A percentile compares a stretch with the other conserved stretches of the same genome.
Evolutionary conservation across 2,888 invertebrate genomes (phyloP).

Genomic region (Rhodophaea formosa): DNA sequence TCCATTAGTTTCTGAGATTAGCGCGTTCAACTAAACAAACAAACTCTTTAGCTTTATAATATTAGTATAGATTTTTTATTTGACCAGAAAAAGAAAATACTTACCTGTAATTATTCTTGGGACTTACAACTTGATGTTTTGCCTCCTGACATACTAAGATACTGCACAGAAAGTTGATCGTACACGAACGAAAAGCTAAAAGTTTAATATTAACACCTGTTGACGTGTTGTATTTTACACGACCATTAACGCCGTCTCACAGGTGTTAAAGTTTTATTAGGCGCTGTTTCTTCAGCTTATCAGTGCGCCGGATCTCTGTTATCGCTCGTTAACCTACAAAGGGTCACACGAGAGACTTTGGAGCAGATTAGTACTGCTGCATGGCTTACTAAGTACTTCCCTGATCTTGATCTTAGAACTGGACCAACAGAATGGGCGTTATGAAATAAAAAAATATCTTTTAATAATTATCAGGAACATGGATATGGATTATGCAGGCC

Average conservation of each 20-base stretch:
- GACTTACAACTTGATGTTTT: too few relatives aligned
- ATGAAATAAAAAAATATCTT: too few relatives aligned
- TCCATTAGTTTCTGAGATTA: too few relatives aligned
- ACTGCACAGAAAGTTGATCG: background rate
- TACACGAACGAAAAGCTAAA: background rate
- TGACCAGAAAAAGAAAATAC: too few relatives aligned
- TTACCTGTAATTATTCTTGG: too few relatives aligned
- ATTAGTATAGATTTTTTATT: too few relatives aligned
- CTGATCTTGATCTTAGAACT: background rate
- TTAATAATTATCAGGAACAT: too few relatives aligned
- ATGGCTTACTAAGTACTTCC: background rate
- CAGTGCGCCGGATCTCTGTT: conserved; percentile 8
- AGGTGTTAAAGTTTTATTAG: background rate
- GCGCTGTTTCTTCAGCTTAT: conserved; percentile 11
- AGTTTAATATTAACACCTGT: conserved; percentile 2
- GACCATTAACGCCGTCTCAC: background rate
- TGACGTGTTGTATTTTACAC: conserved; percentile 1
- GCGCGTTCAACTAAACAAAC: too few relatives aligned
- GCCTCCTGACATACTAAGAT: too few relatives aligned
- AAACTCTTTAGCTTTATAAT: too few relatives aligned
- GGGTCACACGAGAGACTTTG: background rate
- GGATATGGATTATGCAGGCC: too few relatives aligned
- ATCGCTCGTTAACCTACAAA: conserved; percentile 14
- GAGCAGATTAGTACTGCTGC: background rate
- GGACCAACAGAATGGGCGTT: background rate